phyloP scores from a whole-genome alignment of 2,113 vertebrate species.

The Hoplias malabaricus region DNA sequence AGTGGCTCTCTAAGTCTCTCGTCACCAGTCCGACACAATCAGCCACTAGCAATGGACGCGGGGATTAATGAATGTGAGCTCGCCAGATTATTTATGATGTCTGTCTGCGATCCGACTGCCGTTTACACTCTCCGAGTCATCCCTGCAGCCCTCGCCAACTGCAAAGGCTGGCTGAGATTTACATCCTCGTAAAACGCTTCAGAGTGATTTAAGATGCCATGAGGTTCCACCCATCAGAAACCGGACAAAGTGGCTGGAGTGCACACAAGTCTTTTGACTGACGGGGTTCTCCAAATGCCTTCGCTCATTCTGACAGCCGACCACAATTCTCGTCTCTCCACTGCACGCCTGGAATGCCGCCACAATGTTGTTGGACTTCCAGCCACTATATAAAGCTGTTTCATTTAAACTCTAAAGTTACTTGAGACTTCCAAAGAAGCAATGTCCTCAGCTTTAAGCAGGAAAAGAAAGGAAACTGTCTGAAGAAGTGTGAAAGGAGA shows the following conservation, averaged over 20 bases:
- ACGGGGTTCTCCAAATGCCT: conserved; percentile 4
- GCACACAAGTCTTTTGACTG: conserved; percentile 29
- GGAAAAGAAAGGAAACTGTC: neutral
- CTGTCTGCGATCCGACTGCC: conserved; percentile 50
- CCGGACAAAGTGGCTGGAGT: conserved; percentile 22
- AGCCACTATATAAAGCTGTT: neutral
- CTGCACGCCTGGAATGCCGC: neutral
- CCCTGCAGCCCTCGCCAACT: conserved; percentile 38
- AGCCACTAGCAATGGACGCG: conserved; percentile 59
- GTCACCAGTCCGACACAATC: conserved; percentile 50
- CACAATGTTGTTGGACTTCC: neutral
- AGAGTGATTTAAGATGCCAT: conserved; percentile 65
- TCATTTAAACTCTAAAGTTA: neutral
- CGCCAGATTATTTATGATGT: conserved; percentile 62
- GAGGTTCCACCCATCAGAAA: conserved; percentile 30
- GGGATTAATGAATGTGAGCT: conserved; percentile 62
- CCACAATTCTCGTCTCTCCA: neutral
- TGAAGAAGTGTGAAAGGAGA: neutral
- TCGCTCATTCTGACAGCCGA: neutral
- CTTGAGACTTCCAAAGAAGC: neutral
- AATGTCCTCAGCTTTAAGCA: neutral
- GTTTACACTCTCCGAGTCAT: conserved; percentile 61
- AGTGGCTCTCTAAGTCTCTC: conserved; percentile 47
- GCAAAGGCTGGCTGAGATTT: conserved; percentile 65
- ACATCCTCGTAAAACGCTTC: conserved; percentile 67